Percentiles rank a stretch among this genome's conserved stretches.
Evolutionary conservation across 2,113 vertebrate genomes (phyloP).

Genomic region (Propithecus coquereli): DNA sequence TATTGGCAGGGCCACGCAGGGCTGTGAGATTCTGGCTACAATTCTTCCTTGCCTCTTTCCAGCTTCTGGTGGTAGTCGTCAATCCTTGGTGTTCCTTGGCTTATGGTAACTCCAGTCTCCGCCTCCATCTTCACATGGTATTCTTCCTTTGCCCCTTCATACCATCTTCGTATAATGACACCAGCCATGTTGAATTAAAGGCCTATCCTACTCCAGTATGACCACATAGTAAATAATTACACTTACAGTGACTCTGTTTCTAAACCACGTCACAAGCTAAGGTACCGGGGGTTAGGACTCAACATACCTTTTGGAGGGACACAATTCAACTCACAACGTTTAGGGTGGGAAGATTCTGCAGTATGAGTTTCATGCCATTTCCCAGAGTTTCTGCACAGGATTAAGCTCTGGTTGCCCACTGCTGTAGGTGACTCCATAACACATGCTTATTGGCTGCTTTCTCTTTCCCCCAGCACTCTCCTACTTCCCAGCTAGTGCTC

Average conservation of each 20-base stretch:
- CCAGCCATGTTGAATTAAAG: background rate
- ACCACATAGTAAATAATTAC: background rate
- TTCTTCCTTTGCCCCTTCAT: background rate
- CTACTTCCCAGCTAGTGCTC: background rate
- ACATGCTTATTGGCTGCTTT: background rate
- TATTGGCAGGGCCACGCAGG: background rate
- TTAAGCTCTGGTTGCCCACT: fast-evolving
- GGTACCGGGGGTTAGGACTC: background rate
- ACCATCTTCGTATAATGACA: background rate
- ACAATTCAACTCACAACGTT: background rate
- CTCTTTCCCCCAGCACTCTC: fast-evolving
- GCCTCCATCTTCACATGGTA: background rate
- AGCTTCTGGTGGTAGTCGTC: background rate
- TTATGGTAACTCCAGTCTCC: background rate
- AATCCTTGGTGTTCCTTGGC: background rate
- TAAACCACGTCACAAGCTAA: background rate
- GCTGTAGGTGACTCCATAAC: background rate
- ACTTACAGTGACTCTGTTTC: background rate
- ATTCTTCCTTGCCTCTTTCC: background rate
- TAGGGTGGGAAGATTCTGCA: background rate
- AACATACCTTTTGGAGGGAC: background rate
- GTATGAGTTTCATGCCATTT: background rate
- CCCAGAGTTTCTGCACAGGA: background rate
- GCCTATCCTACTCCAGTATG: background rate
- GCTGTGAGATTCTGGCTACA: background rate